These are phyloP conservation scores for Agriopis aurantiaria DNA, from an alignment of 2,888 invertebrate genomes.

Conservation along the genomic window DNA sequence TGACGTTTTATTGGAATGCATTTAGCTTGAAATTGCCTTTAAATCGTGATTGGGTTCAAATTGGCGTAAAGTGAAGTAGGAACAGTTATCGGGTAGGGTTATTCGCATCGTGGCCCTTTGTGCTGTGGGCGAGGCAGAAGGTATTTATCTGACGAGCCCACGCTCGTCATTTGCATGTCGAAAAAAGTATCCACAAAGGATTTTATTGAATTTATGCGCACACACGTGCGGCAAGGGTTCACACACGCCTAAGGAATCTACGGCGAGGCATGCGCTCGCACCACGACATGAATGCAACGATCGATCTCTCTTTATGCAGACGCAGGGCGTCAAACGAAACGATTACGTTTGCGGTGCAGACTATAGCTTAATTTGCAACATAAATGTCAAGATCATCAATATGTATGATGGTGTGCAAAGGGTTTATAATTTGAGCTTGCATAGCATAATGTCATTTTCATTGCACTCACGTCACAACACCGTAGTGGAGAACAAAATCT, in stretches of 20 bases:
- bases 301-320: slow-evolving; percentile 39
- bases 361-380: slow-evolving; percentile 42
- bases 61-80: slow-evolving; percentile 36
- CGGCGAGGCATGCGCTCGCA: slow-evolving; percentile 48
- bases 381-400: slow-evolving; percentile 41
- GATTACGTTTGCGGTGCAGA: slow-evolving; percentile 29
- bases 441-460: slow-evolving; percentile 22
- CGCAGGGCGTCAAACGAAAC: slow-evolving; percentile 35
- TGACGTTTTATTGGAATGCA: slow-evolving; percentile 48
- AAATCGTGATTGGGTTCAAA: slow-evolving; percentile 52
- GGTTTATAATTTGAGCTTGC: slow-evolving; percentile 33
- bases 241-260: slow-evolving; percentile 59
- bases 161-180: slow-evolving; percentile 61
- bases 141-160: slow-evolving; percentile 57
- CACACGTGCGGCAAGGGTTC: slow-evolving; percentile 60
- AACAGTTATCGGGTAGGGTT: slow-evolving; percentile 26
- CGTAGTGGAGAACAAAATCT: slow-evolving; percentile 5
- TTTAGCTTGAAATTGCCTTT: slow-evolving; percentile 54
- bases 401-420: slow-evolving; percentile 37
- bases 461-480: slow-evolving; percentile 15
- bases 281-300: slow-evolving; percentile 45
- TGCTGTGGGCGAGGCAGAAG: slow-evolving; percentile 33
- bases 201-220: slow-evolving; percentile 75
- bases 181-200: slow-evolving; percentile 62
- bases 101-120: slow-evolving; percentile 38